Conservation (phyloP, 2,888 invertebrate species). For the Drosophila paranaensis region DNA sequence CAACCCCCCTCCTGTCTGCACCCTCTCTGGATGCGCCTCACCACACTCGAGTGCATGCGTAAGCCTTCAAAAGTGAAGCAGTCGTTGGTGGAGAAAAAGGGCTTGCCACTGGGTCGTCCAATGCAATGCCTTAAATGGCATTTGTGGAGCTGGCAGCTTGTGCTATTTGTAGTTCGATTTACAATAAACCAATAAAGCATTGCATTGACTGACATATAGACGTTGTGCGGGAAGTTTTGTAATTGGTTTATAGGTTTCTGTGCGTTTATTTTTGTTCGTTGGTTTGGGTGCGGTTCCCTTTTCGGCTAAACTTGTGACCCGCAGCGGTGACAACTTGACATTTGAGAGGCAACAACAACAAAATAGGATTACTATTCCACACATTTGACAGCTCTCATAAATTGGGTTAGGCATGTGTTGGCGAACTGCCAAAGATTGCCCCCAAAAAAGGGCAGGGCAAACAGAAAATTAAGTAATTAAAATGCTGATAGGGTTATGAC, state of each 20-base stretch:
- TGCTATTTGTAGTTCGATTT: slow-evolving; percentile 62
- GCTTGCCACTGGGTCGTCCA: slow-evolving; percentile 60
- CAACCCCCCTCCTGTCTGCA: background rate
- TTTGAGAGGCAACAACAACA: slow-evolving; percentile 40
- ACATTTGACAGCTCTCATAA: slow-evolving; percentile 55
- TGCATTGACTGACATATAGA: slow-evolving; percentile 39
- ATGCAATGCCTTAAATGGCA: slow-evolving; percentile 67
- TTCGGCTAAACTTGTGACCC: slow-evolving; percentile 54
- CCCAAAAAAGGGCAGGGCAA: slow-evolving; percentile 43
- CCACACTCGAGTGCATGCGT: slow-evolving; percentile 62
- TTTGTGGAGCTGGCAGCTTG: slow-evolving; percentile 43
- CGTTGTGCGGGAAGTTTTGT: slow-evolving; percentile 57
- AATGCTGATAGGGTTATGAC: slow-evolving; percentile 23
- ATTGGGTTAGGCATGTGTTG: slow-evolving; percentile 51
- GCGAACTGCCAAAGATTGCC: slow-evolving; percentile 50
- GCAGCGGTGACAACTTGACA: slow-evolving; percentile 44
- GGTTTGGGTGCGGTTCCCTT: slow-evolving; percentile 54
- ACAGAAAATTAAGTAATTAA: slow-evolving; percentile 47
- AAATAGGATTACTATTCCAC: slow-evolving; percentile 67
- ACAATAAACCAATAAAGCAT: slow-evolving; percentile 67
- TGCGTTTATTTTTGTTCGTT: slow-evolving; percentile 15
- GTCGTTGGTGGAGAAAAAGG: slow-evolving; percentile 45
- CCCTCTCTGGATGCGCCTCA: slow-evolving; percentile 58
- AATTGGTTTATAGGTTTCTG: slow-evolving; percentile 65
- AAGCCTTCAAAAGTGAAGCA: slow-evolving; percentile 63